A percentile compares a stretch with the other conserved stretches of the same genome.
Evolutionary conservation across 2,888 invertebrate genomes (phyloP).

Genomic region (Diachrysia chrysitis): DNA sequence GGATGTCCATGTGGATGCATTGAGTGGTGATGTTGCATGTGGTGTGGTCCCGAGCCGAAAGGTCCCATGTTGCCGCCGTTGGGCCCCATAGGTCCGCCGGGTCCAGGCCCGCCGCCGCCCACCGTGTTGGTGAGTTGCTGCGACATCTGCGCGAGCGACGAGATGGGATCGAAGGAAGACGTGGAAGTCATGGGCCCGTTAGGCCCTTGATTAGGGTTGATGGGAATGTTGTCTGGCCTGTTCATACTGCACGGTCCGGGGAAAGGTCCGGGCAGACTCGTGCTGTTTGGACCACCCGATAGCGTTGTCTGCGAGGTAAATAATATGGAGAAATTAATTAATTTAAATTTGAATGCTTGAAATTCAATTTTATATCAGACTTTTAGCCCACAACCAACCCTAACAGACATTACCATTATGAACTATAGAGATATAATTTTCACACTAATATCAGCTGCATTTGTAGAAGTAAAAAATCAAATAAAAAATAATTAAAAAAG

Average conservation of each 20-base stretch:
- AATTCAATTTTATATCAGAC: background rate
- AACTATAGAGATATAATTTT: background rate
- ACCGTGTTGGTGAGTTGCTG: conserved; percentile 95
- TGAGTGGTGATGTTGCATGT: conserved; percentile 85
- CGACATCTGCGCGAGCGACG: conserved; percentile 98
- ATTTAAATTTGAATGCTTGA: background rate
- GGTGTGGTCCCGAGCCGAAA: conserved; percentile 81
- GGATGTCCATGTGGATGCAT: conserved; percentile 86
- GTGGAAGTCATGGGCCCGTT: conserved; percentile 87
- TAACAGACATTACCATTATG: background rate
- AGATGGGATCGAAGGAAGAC: conserved; percentile 96
- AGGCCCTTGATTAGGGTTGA: conserved; percentile 87
- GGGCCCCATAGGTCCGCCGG: conserved; percentile 80
- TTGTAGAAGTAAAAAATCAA: too few species aligned
- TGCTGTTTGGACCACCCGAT: conserved; percentile 85
- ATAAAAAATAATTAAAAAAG: background rate
- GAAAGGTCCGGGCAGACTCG: conserved; percentile 87
- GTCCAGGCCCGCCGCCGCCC: conserved; percentile 83
- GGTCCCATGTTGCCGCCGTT: conserved; percentile 79
- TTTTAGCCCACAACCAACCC: background rate
- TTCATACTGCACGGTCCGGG: conserved; percentile 86
- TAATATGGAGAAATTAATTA: background rate
- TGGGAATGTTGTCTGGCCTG: conserved; percentile 85
- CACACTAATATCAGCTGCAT: background rate
- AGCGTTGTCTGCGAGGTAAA: conserved; percentile 76